phyloP scores from a whole-genome alignment of 2,888 invertebrate species.

The Pycnomerus fuliginosus region DNA sequence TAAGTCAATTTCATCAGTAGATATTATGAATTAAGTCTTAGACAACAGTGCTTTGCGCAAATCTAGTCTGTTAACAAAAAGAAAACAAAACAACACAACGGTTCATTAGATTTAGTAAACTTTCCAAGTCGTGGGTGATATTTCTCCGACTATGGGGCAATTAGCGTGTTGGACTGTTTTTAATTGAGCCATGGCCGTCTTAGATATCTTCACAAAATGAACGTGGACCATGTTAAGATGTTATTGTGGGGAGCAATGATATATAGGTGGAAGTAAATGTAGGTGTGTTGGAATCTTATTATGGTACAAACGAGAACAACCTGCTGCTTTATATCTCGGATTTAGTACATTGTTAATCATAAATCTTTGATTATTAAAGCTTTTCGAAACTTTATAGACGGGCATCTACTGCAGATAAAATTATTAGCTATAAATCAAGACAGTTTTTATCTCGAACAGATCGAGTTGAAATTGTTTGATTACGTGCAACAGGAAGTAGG shows the following conservation, averaged over 20 bases:
- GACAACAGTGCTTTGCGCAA: conserved; percentile 23
- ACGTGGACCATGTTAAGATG: conserved; percentile 34
- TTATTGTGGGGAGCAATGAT: conserved; percentile 32
- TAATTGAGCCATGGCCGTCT: conserved; percentile 7
- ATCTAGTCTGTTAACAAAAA: too few relatives aligned
- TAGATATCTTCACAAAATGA: conserved; percentile 1
- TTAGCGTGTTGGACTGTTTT: conserved; percentile 10
- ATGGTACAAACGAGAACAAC: conserved; percentile 39
- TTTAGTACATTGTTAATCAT: conserved; percentile 37
- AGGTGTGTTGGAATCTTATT: conserved; percentile 41
- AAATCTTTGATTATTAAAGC: conserved; percentile 40
- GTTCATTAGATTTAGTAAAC: conserved; percentile 20
- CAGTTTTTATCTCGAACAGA: conserved; percentile 36
- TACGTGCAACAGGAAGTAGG: too few relatives aligned
- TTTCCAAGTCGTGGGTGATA: conserved; percentile 23
- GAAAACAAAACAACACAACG: conserved; percentile 10
- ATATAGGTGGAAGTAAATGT: conserved; percentile 29
- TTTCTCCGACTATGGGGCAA: conserved; percentile 9
- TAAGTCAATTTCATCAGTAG: too few relatives aligned
- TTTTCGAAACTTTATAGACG: conserved; percentile 41
- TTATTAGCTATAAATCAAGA: conserved; percentile 46
- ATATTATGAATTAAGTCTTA: too few relatives aligned
- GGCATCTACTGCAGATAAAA: conserved; percentile 38
- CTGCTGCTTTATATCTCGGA: conserved; percentile 42
- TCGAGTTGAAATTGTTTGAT: conserved; percentile 40